These are phyloP conservation scores for Clinocottus analis DNA, from an alignment of 2,113 vertebrate genomes.

Conservation along the genomic window DNA sequence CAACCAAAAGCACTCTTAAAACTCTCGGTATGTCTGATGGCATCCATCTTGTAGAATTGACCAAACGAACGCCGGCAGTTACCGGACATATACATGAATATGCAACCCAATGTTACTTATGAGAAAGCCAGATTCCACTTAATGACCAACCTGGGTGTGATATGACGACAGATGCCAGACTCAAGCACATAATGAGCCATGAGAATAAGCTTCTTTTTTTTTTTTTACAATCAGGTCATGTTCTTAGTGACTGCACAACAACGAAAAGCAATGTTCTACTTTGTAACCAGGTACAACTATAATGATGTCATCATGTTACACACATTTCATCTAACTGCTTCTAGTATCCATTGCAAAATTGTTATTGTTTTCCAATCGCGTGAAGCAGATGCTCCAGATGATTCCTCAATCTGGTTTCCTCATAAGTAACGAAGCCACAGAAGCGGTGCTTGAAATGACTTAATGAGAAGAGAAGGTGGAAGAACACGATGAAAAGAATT, in stretches of 20 bases:
- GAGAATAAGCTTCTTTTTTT: not conserved
- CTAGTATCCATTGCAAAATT: not conserved
- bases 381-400: not conserved
- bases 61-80: not conserved
- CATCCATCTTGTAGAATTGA: not conserved
- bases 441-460: constrained; percentile 2
- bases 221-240: not conserved
- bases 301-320: not conserved
- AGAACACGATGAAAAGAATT: not conserved
- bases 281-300: not conserved
- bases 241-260: not conserved
- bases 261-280: not conserved
- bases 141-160: not conserved
- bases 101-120: no score
- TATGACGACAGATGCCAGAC: not conserved
- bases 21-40: not conserved
- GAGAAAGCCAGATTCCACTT: no score
- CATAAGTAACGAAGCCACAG: constrained; percentile 9
- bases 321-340: not conserved
- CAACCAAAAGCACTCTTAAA: not conserved
- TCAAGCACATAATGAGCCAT: not conserved
- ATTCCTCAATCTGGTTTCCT: constrained; percentile 1
- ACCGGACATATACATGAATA: not conserved
- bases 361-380: not conserved
- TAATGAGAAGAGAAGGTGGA: not conserved